Base-by-base conservation (phyloP, 2,113 vertebrate species). In the Apus apus region DNA sequence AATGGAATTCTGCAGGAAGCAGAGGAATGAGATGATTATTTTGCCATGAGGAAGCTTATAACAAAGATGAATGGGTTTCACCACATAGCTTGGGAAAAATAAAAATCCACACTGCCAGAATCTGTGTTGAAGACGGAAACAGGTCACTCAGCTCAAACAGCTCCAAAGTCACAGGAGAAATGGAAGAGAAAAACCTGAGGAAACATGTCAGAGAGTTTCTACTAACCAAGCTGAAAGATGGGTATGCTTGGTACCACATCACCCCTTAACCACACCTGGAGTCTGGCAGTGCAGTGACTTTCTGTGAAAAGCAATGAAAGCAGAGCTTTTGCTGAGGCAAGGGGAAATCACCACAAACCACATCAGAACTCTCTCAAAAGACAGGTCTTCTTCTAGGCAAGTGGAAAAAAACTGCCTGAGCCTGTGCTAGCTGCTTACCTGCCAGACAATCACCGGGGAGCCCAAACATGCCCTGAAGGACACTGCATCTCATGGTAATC, bases 1-100 rank as follows among this genome's bases (percentile, higher is more conserved):
- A 97, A 99, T 99, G n/a, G 99, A 99, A 97, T 99, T 99, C 99
- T 99, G 98, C 45, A 66, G 92, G 93, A 85, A 85, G 80, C 57
- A 93, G 80, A 97, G 81, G 78, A 13, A 92, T 7, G n/a, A 79
- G 60, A 22, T 34, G 22, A 70, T 96, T 91, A 96, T 43, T 71
- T 74, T 61, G 14, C 30, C 18, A 30, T 2, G 30, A 38, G 73
- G 50, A 93, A 86, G 29, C 8, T 20, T 4, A 5, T 11, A 95
- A 86, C 78, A 87, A 91, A 90, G 84, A 74, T 2, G 0, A 85
- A 85, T 15, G 43, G 64, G 36, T 11, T 89, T 91, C 7, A 7
- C 25, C 48, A 67, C 34, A 56, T 50, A 85, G 84, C 56, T 32
- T 36, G 30, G 30, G 66, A 82, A 93, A 86, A 90, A 61, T 15